A percentile compares a stretch with the other conserved stretches of the same genome.
Conservation (phyloP, 2,888 invertebrate species). For the Hirtodrosophila confusa region DNA sequence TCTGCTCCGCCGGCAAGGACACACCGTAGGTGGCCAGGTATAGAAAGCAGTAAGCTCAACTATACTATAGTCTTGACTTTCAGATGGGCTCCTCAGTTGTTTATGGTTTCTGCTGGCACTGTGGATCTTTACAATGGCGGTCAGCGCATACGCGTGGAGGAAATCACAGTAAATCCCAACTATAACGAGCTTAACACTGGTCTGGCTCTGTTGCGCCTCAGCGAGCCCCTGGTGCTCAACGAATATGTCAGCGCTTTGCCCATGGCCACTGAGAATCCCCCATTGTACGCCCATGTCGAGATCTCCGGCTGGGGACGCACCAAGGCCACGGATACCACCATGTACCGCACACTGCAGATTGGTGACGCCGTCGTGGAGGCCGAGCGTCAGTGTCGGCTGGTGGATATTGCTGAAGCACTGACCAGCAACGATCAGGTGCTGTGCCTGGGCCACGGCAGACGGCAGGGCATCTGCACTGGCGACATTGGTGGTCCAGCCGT, state of each 20-base stretch:
- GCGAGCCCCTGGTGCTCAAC: slow-evolving; percentile 47
- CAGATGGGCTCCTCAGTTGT: slow-evolving; percentile 75
- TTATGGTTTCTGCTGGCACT: slow-evolving; percentile 78
- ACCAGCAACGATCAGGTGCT: slow-evolving; percentile 60
- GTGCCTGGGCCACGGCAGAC: slow-evolving; percentile 72
- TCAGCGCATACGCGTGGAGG: slow-evolving; percentile 50
- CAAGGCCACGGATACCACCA: slow-evolving; percentile 37
- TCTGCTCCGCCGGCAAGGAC: slow-evolving; percentile 69
- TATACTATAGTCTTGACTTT: not conserved
- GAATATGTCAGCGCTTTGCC: slow-evolving; percentile 59
- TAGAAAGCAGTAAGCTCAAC: too few relatives aligned
- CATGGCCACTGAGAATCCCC: slow-evolving; percentile 51
- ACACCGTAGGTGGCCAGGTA: slow-evolving; percentile 67
- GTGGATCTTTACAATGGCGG: slow-evolving; percentile 79
- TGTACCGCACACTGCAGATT: slow-evolving; percentile 60
- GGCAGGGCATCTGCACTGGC: slow-evolving; percentile 80
- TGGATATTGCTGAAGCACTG: not conserved
- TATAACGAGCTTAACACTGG: slow-evolving; percentile 70
- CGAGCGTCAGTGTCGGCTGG: slow-evolving; percentile 35
- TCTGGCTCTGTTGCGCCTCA: slow-evolving; percentile 73
- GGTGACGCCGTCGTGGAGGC: slow-evolving; percentile 55
- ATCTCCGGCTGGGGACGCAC: slow-evolving; percentile 81
- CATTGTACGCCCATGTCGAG: slow-evolving; percentile 53
- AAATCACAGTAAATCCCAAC: slow-evolving; percentile 61
- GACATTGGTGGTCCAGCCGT: slow-evolving; percentile 82